phyloP scores from a whole-genome alignment of 1,140 invertebrate genomes.

The Caenorhabditis elegans region DNA sequence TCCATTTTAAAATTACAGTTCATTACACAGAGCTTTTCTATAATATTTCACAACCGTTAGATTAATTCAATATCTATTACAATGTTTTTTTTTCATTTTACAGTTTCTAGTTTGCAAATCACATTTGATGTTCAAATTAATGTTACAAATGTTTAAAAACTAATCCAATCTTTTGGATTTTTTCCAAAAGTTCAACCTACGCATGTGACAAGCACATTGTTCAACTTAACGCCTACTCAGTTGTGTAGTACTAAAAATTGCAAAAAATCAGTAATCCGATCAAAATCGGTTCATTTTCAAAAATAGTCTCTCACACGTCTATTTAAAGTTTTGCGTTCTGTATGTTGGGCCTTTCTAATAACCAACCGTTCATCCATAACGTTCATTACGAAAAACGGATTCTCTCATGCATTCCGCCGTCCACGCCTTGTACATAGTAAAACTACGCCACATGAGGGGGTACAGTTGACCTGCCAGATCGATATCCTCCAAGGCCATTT shows the following conservation, averaged over 20 bases:
- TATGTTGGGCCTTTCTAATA: neutral
- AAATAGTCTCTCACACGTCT: neutral
- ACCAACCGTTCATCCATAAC: neutral
- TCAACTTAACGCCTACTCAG: neutral
- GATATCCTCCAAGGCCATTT: slow-evolving; percentile 32
- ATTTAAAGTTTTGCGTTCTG: neutral
- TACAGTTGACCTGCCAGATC: slow-evolving; percentile 27
- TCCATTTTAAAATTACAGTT: too few relatives aligned
- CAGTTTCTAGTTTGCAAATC: too few relatives aligned
- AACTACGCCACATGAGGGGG: neutral
- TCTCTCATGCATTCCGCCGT: neutral
- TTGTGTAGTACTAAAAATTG: neutral
- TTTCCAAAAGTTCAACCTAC: neutral
- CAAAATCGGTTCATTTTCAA: neutral
- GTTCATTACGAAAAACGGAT: neutral
- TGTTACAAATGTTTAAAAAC: too few relatives aligned
- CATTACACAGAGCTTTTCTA: too few relatives aligned
- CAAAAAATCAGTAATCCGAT: neutral
- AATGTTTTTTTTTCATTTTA: too few relatives aligned
- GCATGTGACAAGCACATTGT: neutral
- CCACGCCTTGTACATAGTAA: neutral
- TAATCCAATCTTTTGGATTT: neutral
- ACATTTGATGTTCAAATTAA: too few relatives aligned
- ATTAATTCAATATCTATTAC: too few relatives aligned
- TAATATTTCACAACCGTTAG: too few relatives aligned